These are phyloP conservation scores for Indicator indicator DNA, from an alignment of 2,113 vertebrate genomes.

Conservation along the genomic window DNA sequence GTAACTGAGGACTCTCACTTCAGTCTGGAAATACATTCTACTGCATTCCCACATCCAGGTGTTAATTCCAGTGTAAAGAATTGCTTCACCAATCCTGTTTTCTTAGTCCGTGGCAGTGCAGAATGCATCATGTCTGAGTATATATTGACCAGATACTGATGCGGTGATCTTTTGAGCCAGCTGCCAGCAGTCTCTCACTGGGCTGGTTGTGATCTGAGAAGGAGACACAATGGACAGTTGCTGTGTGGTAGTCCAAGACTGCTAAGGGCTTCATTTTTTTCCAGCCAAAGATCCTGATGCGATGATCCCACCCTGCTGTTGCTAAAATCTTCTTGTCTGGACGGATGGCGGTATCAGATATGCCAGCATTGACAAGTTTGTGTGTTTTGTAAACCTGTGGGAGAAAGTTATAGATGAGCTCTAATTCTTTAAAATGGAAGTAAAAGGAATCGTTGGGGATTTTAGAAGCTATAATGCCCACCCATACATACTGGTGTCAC, in stretches of 20 bases:
- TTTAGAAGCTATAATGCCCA: not conserved
- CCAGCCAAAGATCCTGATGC: constrained; percentile 90
- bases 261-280: constrained; percentile 89
- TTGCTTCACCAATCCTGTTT: not conserved
- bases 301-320: constrained; percentile 92
- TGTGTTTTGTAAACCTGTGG: constrained; percentile 80
- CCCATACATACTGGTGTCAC: not conserved
- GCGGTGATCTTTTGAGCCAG: constrained; percentile 91
- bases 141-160: constrained; percentile 95
- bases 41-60: not conserved
- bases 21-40: not conserved
- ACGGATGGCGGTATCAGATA: constrained; percentile 85
- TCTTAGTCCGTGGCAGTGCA: not conserved
- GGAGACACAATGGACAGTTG: constrained; percentile 83
- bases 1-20: not conserved
- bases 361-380: constrained; percentile 86
- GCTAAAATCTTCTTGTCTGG: constrained; percentile 87
- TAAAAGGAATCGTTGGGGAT: not conserved
- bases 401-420: not conserved
- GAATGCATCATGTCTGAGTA: constrained; percentile 51
- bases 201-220: constrained; percentile 83
- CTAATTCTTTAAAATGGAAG: not conserved
- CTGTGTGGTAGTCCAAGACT: constrained; percentile 88
- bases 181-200: constrained; percentile 83
- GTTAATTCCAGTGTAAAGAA: not conserved